Conservation (phyloP, 2,888 invertebrate species). For the Monopis laevigella region DNA sequence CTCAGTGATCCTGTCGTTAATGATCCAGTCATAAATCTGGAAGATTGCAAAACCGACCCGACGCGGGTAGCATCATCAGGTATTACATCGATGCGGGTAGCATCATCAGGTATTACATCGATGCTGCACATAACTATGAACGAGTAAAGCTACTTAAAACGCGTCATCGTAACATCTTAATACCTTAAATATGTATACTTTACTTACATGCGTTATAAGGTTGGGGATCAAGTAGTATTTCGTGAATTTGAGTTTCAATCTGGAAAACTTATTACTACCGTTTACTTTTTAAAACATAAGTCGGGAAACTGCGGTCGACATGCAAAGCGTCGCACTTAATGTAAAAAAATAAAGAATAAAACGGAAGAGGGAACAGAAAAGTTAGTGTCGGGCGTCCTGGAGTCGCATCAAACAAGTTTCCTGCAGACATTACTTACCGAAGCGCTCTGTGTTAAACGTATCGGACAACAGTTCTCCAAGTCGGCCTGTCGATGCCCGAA, state of each 20-base stretch:
- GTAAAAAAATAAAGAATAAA: conserved; percentile 51
- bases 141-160: no score
- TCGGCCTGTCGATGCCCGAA: conserved; percentile 38
- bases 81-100: no score
- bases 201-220: no score
- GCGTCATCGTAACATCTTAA: no score
- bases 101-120: no score
- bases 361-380: conserved; percentile 44
- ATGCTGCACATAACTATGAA: no score
- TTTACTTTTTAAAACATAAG: neutral
- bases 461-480: conserved; percentile 50
- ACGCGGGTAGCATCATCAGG: no score
- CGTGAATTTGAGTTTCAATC: neutral
- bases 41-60: no score
- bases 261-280: neutral
- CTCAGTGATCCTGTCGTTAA: no score
- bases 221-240: no score
- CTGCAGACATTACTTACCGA: conserved; percentile 51
- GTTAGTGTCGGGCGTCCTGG: conserved; percentile 37
- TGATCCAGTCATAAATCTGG: no score
- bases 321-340: conserved; percentile 21
- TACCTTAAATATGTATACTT: no score
- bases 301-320: conserved; percentile 4
- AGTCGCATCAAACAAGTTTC: conserved; percentile 47
- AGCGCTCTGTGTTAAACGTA: conserved; percentile 50